These are phyloP conservation scores for Drosophila pseudotalamancana DNA, from an alignment of 2,888 invertebrate genomes.

Conservation along the genomic window DNA sequence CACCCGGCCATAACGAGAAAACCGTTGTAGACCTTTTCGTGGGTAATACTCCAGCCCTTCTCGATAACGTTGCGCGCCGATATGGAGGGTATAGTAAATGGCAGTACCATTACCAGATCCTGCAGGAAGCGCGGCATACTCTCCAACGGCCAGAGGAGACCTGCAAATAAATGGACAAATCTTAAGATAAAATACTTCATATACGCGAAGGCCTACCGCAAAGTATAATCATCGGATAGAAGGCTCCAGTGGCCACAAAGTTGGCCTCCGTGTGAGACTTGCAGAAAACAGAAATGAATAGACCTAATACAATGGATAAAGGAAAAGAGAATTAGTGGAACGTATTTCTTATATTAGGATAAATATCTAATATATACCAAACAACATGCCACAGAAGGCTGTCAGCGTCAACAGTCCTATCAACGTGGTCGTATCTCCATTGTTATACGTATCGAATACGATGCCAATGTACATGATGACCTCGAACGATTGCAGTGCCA, in stretches of 20 bases:
- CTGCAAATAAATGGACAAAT: conserved; percentile 60
- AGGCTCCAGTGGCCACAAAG: conserved; percentile 93
- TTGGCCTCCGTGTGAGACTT: conserved; percentile 92
- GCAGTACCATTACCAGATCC: conserved; percentile 88
- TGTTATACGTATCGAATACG: conserved; percentile 83
- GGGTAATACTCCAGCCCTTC: conserved; percentile 89
- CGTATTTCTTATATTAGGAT: not conserved
- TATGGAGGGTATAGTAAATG: conserved; percentile 92
- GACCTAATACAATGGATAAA: too few species aligned
- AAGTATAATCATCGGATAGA: conserved; percentile 94
- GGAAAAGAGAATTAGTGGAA: too few species aligned
- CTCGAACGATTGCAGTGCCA: conserved; percentile 88
- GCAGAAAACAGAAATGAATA: conserved; percentile 92
- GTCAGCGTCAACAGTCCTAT: conserved; percentile 88
- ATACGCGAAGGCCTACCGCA: conserved; percentile 88
- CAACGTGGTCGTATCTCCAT: conserved; percentile 85
- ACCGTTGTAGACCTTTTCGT: conserved; percentile 90
- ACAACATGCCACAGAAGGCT: conserved; percentile 94
- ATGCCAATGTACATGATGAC: conserved; percentile 84
- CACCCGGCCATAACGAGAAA: conserved; percentile 88
- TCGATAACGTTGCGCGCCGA: conserved; percentile 91
- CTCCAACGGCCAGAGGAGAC: conserved; percentile 89
- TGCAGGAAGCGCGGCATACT: conserved; percentile 88
- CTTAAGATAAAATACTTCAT: not conserved
- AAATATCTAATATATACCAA: conserved; percentile 84